Base-by-base conservation (phyloP, 2,888 invertebrate species). In the Macaria notata region DNA sequence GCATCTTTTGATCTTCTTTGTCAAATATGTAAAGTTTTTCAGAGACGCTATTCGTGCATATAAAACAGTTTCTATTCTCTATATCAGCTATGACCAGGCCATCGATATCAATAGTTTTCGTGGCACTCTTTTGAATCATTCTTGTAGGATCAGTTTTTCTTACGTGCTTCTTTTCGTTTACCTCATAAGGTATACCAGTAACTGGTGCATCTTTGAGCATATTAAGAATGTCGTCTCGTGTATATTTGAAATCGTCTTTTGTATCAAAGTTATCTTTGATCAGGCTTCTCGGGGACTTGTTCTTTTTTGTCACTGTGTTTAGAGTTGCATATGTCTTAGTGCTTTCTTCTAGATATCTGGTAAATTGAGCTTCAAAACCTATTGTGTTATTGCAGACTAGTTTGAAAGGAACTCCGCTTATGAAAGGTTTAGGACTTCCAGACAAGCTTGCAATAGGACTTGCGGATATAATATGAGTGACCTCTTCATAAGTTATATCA, bases 191-290 rank as follows among this genome's bases (percentile, higher is more conserved):
- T n/a, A 84, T 56, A 1, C 85, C 78, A 0, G 83, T 81, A 3
- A 90, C 84, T 0, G 92, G 92, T 0, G 89, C 82, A 70, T 91
- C 86, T 72, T 90, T 91, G 31, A 91, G 86, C 85, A 91, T 85
- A 62, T 90, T 88, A 9, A 91, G 63, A 33, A 91, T 78, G 47
- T 89, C 87, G 45, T 91, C 90, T 9, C 91, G 72, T 0, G 88
- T 87, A 33, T 81, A 81, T 8, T 71, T 66, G 9, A 81, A 75
- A 50, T 82, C 78, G 49, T 87, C 83, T 38, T 70, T 79, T 29
- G 71, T 77, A 31, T 75, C 78, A 45, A 77, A 75, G 31, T 77
- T 76, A n/a, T 78, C 79, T 56, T 71, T 62, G 2, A 83, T 82
- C 9, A 85, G 55, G 62, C 78, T 86, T 55, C 76, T 77, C 3